Evolutionary conservation across 2,797 vertebrate genomes (phyloP).

Genomic region (Chiloscyllium punctatum): DNA sequence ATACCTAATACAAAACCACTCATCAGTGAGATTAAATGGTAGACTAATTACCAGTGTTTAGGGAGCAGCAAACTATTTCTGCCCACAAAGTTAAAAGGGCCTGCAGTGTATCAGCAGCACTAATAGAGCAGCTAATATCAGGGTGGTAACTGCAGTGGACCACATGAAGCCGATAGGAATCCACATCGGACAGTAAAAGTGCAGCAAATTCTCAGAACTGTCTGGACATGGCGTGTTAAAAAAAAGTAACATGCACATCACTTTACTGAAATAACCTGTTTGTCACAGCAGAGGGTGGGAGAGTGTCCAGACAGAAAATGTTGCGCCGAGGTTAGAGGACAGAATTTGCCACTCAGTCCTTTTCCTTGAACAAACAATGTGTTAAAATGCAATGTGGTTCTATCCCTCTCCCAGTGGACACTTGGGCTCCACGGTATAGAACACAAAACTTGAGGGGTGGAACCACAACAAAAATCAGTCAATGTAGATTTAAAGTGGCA

Average conservation of each 20-base stretch:
- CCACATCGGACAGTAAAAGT: background rate
- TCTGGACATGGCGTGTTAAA: constrained; percentile 33
- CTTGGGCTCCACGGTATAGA: background rate
- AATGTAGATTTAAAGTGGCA: background rate
- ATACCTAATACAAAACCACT: constrained; percentile 22
- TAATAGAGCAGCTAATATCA: constrained; percentile 27
- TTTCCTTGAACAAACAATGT: background rate
- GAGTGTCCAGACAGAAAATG: background rate
- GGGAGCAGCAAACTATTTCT: constrained; percentile 30
- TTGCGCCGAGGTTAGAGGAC: background rate
- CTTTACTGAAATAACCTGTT: constrained; percentile 30
- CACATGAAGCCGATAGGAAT: background rate
- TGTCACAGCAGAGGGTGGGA: constrained; percentile 6
- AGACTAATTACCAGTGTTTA: background rate
- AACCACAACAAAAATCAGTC: background rate
- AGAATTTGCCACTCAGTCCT: background rate
- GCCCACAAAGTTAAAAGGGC: constrained; percentile 20
- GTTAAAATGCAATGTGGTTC: background rate
- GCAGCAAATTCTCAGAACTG: constrained; percentile 14
- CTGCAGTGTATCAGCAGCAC: background rate
- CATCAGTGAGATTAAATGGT: constrained; percentile 32
- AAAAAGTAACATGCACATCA: constrained; percentile 24
- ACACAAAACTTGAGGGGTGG: background rate
- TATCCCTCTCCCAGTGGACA: no score
- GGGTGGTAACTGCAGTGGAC: constrained; percentile 15